Base-by-base conservation (phyloP, 2,888 invertebrate species). In the Pristionchus maxplancki region DNA sequence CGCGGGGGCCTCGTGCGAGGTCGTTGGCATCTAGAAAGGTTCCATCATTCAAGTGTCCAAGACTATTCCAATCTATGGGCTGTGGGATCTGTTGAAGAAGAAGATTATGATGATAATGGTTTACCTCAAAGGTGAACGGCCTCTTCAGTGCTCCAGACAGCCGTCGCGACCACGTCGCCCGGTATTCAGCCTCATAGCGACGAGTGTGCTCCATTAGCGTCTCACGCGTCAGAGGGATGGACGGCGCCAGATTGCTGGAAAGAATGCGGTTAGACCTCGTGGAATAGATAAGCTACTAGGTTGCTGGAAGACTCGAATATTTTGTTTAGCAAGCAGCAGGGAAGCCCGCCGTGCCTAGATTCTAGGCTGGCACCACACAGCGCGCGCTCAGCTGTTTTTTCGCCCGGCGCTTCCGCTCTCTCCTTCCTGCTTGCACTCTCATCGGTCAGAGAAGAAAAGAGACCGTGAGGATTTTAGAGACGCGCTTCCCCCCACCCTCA, bases 101-200 rank as follows among this genome's bases (percentile, higher is more conserved):
- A n/a, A n/a, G n/a, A n/a, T n/a, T n/a, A n/a, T n/a, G n/a, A n/a
- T n/a, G n/a, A n/a, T n/a, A n/a, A n/a, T n/a, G n/a, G 20, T 6
- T 24, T 20, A 64, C 37, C 53, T 87, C 86, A 37, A 87, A 34
- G 71, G 71, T 58, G 64, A 89, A 37, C 4, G 89, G 67, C 24
- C 91, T 71, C 62, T 91, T 91, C 31, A 89, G 78, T 0, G 86
- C 86, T 1, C 86, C 78, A 4, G 88, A 88, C 2, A 88, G 81
- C 17, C 91, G 87, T 17, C 87, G 88, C 37, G 89, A 90, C 94
- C 94, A 94, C 44, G 92, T 92, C 64, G 92, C 92, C 71, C 92
- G 91, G 89, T 91, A 93, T 89, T 94, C 93, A 20, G 91, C 91
- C 89, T 94, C 94, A 90, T 90, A 94, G 13, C 91, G 88, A 40